Evolutionary conservation across 2,888 invertebrate species (phyloP).

Genomic region (Exocentrus adspersus): DNA sequence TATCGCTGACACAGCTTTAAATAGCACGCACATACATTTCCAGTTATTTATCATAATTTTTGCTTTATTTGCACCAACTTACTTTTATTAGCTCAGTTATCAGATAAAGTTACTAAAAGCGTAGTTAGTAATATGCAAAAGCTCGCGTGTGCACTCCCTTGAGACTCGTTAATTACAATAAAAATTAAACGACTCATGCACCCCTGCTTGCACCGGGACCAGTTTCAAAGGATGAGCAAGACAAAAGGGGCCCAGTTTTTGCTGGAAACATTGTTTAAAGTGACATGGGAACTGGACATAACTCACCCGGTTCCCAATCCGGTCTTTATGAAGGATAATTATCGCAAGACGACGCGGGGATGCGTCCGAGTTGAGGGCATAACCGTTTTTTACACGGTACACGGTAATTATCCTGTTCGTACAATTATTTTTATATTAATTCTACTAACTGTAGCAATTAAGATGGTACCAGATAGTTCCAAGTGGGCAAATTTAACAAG

Average conservation of each 20-base stretch:
- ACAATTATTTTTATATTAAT: conserved; percentile 63
- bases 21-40: background rate
- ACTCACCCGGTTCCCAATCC: conserved; percentile 34
- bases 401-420: conserved; percentile 60
- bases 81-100: background rate
- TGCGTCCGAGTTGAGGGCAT: background rate
- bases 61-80: background rate
- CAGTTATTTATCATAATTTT: conserved; percentile 1
- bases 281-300: conserved; percentile 40
- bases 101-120: background rate
- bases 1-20: background rate
- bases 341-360: conserved; percentile 11
- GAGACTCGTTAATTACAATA: background rate
- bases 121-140: background rate
- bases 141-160: background rate
- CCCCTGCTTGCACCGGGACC: conserved; percentile 30
- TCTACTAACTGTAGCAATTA: conserved; percentile 59
- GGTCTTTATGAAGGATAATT: conserved; percentile 27
- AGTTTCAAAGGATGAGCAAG: conserved; percentile 35
- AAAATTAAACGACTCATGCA: background rate
- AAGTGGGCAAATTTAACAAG: conserved; percentile 56
- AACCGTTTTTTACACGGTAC: conserved; percentile 54
- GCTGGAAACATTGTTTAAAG: conserved; percentile 36
- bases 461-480: conserved; percentile 63
- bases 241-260: conserved; percentile 44